Evolutionary conservation across 2,113 vertebrate species (phyloP), one percentile per base, ranked within the genome.

Genomic region (Siphamia tubifer): DNA sequence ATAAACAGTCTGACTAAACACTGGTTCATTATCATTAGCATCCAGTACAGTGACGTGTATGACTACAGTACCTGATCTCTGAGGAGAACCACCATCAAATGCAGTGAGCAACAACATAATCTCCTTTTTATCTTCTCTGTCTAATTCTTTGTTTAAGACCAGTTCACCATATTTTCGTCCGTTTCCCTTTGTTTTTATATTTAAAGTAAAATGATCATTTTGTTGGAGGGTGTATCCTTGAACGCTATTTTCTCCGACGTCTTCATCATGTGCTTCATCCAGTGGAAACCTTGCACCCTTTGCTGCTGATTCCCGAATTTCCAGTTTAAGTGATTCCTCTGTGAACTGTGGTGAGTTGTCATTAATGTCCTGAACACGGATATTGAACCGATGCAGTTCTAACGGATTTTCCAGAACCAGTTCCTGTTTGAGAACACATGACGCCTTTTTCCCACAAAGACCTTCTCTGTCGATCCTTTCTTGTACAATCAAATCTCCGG

Each of bases 1-100:
- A 65, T 89, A 90, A 12, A 82, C 13, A 25, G 65, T 2, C 43
- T 78, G 79, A 17, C 57, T 77, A 38, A 90, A 90, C 15, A 63
- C 67, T 0, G 93, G 92, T 0, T 83, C 17, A 10, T 95, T 95
- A 88, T 95, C 93, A 47, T 94, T 94, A 64, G 88, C 91, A 1
- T 94, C 94, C 0, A 85, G 89, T 4, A 95, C 92, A 0, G 62
- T 77, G 20, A 94, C 83, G 2, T 72, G 70, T 56, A 94, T 91
- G 8, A 90, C 57, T 5, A 56, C 25, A 0, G 91, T 93, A 3
- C 91, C 93, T 4, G 91, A 91, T 75, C 67, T 82, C 8, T 86
- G 61, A 2, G 93, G 93, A 54, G 90, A 61, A 1, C 94, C 94
- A 0, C 93, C 91, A 1, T 95, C 94, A n/a, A 88, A 0, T 0